Evolutionary conservation across 1,140 invertebrate genomes (phyloP), one percentile per base, ranked within the genome.

Genomic region (Tribolium madens): DNA sequence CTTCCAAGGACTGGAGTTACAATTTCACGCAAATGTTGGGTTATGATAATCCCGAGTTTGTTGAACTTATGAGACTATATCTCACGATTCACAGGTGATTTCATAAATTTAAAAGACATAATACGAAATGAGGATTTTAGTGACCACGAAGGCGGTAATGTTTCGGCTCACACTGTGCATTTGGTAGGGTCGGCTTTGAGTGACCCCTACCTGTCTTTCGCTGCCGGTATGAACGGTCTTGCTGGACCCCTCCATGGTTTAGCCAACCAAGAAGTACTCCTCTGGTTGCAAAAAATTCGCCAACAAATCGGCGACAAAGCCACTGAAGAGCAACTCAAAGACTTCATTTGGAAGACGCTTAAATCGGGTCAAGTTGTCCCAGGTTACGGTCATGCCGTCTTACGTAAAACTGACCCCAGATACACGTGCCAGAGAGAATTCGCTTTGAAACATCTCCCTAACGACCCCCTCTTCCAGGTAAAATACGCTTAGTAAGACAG

Each of bases 321-420:
- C 2, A 91, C 90, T 42, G 93, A 96, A 82, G 91, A 95, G 0
- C 89, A 95, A 77, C 86, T 97, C 52, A 93, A 93, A 83, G 92
- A 96, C 6, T 97, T 94, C 86, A 93, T 97, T 77, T 94, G 94
- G 92, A 94, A 94, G 77, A 96, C 94, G 3, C 86, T 97, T 1
- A 96, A 96, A 86, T 91, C 91, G 80, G 95, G 96, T 74, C 94
- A 95, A 86, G 95, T 97, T 21, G 93, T 97, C n/a, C 96, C 96
- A 72, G 96, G 96, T 48, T 97, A 96, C 85, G 96, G 96, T 2
- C 96, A 97, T 85, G 96, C 96, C 79, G 96, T 97, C 0, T 88
- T 97, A 26, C 89, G 96, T 68, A 96, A 96, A 86, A 97, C 96
- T 21, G 96, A 97, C 87, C 96, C 96, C 7, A 88, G 95, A 15